Conservation (phyloP, 2,797 vertebrate genomes). For the Hypotaenidia philippensis region DNA sequence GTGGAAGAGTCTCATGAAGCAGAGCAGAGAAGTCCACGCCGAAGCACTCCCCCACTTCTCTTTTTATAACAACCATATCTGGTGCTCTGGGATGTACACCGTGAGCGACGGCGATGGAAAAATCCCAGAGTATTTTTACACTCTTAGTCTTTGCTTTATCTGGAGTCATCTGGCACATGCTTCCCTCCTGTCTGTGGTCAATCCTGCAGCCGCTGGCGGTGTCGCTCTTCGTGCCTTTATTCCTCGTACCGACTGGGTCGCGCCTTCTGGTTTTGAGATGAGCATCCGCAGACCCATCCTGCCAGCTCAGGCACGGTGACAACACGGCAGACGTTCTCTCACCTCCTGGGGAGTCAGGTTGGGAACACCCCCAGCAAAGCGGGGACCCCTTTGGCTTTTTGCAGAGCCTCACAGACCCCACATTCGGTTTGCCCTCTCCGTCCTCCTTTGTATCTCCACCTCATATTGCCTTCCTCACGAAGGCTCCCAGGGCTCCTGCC, state of each 20-base stretch:
- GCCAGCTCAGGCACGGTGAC: neutral
- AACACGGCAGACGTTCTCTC: neutral
- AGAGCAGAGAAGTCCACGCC: constrained; percentile 65
- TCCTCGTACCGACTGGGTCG: neutral
- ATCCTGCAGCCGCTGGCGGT: neutral
- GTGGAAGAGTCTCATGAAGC: constrained; percentile 61
- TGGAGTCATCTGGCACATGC: constrained; percentile 65
- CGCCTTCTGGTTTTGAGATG: neutral
- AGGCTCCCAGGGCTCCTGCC: neutral
- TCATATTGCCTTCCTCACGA: neutral
- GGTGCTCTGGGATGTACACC: constrained; percentile 60
- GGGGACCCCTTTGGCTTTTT: neutral
- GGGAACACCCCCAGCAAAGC: neutral
- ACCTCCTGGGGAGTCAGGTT: neutral
- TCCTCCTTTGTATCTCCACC: neutral
- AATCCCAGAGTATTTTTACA: constrained; percentile 75
- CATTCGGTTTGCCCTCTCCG: rapidly evolving
- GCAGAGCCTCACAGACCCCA: neutral
- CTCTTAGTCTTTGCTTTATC: constrained; percentile 63
- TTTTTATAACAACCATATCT: constrained; percentile 75
- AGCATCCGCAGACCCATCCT: neutral
- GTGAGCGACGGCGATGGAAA: constrained; percentile 55
- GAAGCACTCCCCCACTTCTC: constrained; percentile 75
- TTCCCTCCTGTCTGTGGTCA: constrained; percentile 70
- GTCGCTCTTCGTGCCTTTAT: neutral